A percentile compares a stretch with the other conserved stretches of the same genome.
Conservation (phyloP, 2,113 vertebrate genomes). For the Tricholaema leucomelas region DNA sequence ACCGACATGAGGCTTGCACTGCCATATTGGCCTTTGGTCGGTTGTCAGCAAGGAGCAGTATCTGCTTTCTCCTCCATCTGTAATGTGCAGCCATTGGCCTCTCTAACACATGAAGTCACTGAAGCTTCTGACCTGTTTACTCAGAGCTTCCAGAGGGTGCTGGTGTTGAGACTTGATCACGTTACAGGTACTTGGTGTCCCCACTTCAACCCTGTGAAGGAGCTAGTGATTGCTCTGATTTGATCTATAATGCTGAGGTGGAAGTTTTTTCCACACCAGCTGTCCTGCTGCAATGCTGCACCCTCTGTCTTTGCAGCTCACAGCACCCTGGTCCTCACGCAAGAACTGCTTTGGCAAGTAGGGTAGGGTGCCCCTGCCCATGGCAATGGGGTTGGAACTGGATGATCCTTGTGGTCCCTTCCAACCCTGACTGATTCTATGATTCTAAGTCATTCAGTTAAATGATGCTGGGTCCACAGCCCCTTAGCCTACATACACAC, state of each 20-base stretch:
- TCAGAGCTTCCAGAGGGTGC: not conserved
- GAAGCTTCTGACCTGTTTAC: slow-evolving; percentile 37
- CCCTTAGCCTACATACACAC: not conserved
- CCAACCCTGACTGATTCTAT: too few species aligned
- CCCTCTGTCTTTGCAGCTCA: not conserved
- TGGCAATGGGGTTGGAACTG: too few species aligned
- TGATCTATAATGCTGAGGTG: not conserved
- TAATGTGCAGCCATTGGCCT: not conserved
- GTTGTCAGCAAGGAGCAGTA: not conserved
- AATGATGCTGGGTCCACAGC: not conserved
- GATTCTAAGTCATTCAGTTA: not conserved
- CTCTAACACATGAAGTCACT: slow-evolving; percentile 5
- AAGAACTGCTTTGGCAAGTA: not conserved
- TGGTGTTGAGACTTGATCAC: not conserved
- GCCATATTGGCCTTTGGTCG: not conserved
- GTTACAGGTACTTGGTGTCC: slow-evolving; percentile 32
- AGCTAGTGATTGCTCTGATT: slow-evolving; percentile 55
- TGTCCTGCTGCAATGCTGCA: not conserved
- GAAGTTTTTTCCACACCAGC: not conserved
- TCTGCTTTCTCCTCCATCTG: slow-evolving; percentile 3
- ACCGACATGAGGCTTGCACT: not conserved
- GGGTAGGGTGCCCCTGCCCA: too few species aligned
- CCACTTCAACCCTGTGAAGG: slow-evolving; percentile 6
- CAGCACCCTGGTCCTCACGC: not conserved
- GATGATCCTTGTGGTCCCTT: too few species aligned